phyloP scores from a whole-genome alignment of 2,888 invertebrate genomes.

The Ernsta delagoae region DNA sequence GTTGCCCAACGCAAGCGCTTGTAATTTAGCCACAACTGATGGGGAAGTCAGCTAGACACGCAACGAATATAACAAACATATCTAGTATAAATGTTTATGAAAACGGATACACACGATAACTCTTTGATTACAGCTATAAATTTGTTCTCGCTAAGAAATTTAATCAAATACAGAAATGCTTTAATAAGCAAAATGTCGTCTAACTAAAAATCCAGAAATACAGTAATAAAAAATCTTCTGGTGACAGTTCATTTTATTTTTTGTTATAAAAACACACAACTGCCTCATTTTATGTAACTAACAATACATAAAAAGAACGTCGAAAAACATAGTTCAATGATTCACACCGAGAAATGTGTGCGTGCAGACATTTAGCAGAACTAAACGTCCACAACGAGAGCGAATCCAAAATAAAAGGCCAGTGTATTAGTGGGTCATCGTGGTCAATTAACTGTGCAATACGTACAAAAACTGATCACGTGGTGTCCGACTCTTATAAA shows the following conservation, averaged over 20 bases:
- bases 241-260: too few species aligned
- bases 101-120: conserved; percentile 3
- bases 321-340: not conserved
- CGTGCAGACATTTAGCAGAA: not conserved
- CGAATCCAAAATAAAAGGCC: not conserved
- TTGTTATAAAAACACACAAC: too few species aligned
- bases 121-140: not conserved
- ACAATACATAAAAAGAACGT: too few species aligned
- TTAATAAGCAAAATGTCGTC: too few species aligned
- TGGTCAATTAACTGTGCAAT: not conserved
- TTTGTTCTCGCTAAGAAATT: not conserved
- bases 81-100: not conserved
- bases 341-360: not conserved
- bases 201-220: too few species aligned
- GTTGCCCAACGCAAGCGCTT: conserved; percentile 21
- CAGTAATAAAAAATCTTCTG: too few species aligned
- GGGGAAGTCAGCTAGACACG: conserved; percentile 21
- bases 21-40: conserved; percentile 29
- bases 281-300: too few species aligned
- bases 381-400: not conserved
- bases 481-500: too few species aligned
- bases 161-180: too few species aligned
- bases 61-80: not conserved
- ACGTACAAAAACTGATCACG: not conserved
- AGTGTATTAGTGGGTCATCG: not conserved